Conservation (phyloP, 2,113 vertebrate species). For the Myotis lucifugus region DNA sequence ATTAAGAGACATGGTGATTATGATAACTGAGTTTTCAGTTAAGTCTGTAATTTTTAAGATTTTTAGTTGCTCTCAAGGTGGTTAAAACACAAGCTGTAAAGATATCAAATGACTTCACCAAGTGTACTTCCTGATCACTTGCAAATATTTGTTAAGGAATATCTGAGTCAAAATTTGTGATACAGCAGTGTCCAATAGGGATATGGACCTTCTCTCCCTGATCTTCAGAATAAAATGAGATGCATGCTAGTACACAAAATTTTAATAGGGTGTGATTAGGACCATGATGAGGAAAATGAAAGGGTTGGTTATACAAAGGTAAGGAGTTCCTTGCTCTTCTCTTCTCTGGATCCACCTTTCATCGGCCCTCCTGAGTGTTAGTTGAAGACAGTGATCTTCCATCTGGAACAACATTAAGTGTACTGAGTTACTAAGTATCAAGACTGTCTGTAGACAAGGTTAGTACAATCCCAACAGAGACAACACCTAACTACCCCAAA, state of each 20-base stretch:
- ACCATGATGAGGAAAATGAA: not conserved
- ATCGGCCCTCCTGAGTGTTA: not conserved
- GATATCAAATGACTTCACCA: not conserved
- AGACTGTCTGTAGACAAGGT: not conserved
- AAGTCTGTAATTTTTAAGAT: not conserved
- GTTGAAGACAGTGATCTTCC: not conserved
- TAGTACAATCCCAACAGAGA: not conserved
- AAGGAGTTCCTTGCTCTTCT: not conserved
- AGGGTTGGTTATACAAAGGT: not conserved
- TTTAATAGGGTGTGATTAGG: not conserved
- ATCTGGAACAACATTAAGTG: not conserved
- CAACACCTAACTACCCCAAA: not conserved
- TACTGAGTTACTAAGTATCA: not conserved
- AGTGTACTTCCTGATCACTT: not conserved
- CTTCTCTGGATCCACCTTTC: not conserved
- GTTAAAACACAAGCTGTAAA: not conserved
- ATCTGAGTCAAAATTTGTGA: not conserved
- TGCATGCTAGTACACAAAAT: not conserved
- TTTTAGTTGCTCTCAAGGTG: not conserved
- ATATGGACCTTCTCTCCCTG: not conserved
- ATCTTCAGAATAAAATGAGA: not conserved
- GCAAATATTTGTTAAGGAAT: not conserved
- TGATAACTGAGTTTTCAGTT: not conserved
- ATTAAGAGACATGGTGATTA: not conserved
- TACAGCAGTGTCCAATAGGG: not conserved